phyloP scores from a whole-genome alignment of 1,140 invertebrate genomes.

The Subanguina moxae region DNA sequence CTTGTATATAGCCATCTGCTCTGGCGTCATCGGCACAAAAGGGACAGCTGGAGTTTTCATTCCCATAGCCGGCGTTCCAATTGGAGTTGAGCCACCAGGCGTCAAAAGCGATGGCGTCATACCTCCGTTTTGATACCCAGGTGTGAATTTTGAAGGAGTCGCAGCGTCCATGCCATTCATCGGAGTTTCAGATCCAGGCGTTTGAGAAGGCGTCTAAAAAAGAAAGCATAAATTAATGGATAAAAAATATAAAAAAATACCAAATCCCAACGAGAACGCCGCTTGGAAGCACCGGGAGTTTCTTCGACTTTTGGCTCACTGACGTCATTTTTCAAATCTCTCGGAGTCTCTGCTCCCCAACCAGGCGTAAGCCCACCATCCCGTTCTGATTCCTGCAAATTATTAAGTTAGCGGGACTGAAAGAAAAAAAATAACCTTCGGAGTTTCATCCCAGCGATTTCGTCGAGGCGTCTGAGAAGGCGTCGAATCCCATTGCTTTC shows the following conservation, averaged over 20 bases:
- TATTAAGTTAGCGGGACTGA: neutral
- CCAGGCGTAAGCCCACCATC: constrained; percentile 45
- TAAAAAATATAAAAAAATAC: too few species aligned
- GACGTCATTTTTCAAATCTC: constrained; percentile 75
- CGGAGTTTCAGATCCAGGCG: constrained; percentile 52
- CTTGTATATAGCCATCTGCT: constrained; percentile 94
- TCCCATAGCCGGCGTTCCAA: constrained; percentile 91
- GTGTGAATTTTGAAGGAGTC: constrained; percentile 49
- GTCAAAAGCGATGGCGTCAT: constrained; percentile 70
- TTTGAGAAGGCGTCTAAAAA: constrained; percentile 68
- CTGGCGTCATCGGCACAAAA: constrained; percentile 88
- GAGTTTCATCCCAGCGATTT: constrained; percentile 99
- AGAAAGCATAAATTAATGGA: too few species aligned
- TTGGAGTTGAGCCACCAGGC: constrained; percentile 78
- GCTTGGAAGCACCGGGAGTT: constrained; percentile 84
- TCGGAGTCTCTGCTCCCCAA: constrained; percentile 90
- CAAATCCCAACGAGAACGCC: constrained; percentile 91
- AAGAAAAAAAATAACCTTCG: constrained; percentile 65
- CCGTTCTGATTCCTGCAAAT: constrained; percentile 65
- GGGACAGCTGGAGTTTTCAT: constrained; percentile 93
- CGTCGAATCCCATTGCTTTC: constrained; percentile 70
- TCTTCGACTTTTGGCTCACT: constrained; percentile 72
- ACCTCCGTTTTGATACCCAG: constrained; percentile 48
- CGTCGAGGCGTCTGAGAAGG: constrained; percentile 70
- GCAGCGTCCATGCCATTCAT: constrained; percentile 48